Percentiles rank a stretch among this genome's conserved stretches.
Conservation (phyloP, 2,888 invertebrate genomes). For the Schizaphis graminum region DNA sequence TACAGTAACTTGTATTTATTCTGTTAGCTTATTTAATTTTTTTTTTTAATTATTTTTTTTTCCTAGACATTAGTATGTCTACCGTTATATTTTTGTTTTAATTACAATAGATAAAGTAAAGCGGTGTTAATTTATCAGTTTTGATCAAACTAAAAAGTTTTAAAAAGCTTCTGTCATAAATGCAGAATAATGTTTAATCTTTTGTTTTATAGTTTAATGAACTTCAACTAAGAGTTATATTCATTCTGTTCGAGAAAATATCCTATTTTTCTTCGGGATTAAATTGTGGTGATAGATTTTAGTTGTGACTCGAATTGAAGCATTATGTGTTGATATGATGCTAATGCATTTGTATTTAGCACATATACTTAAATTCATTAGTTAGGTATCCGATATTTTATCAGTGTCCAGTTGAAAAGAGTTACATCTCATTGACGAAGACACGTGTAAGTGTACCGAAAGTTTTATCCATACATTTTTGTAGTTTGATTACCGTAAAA, state of each 20-base stretch:
- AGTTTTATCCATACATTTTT: background rate
- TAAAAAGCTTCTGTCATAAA: background rate
- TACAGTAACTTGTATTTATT: background rate
- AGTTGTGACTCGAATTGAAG: background rate
- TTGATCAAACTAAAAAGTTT: background rate
- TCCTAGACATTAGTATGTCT: no score
- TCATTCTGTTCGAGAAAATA: background rate
- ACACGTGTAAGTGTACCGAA: background rate
- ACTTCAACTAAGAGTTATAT: background rate
- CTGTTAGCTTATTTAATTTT: background rate
- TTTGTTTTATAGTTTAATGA: background rate
- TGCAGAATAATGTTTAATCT: background rate
- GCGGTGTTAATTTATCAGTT: background rate
- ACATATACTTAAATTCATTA: background rate
- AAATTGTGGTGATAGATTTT: background rate
- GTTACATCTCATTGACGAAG: background rate
- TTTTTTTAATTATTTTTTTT: background rate
- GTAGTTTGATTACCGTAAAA: background rate
- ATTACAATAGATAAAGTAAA: background rate
- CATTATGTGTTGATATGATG: background rate
- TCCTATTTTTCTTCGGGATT: background rate
- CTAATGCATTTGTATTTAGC: background rate
- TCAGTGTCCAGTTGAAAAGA: background rate
- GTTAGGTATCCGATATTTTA: background rate
- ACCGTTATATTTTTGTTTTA: background rate